Evolutionary conservation across 2,113 vertebrate species (phyloP).

Genomic region (Xenopus laevis): DNA sequence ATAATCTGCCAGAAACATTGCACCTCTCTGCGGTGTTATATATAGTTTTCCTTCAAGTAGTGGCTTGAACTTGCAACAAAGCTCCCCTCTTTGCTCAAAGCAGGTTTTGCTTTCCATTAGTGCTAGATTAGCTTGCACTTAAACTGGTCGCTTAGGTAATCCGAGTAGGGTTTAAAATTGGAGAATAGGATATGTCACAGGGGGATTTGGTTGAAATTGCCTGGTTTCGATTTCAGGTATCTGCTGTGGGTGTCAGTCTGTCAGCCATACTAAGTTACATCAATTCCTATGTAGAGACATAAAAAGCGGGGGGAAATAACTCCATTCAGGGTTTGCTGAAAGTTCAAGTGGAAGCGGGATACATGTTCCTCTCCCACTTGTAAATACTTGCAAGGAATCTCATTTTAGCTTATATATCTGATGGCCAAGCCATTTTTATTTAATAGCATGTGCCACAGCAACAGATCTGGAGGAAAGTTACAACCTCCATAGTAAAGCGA

Average conservation of each 20-base stretch:
- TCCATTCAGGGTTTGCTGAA: background rate
- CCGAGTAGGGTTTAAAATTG: too few species aligned
- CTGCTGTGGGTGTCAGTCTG: background rate
- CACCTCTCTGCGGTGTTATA: too few species aligned
- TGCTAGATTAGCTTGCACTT: too few species aligned
- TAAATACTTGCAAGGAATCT: slow-evolving; percentile 55
- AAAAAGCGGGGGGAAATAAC: background rate
- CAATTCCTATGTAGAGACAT: background rate
- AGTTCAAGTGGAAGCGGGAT: slow-evolving; percentile 18
- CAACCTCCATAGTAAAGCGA: slow-evolving; percentile 20
- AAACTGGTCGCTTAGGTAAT: too few species aligned
- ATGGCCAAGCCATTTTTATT: slow-evolving; percentile 41
- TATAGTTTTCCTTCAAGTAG: too few species aligned
- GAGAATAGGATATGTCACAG: background rate
- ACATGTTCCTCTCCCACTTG: slow-evolving; percentile 58
- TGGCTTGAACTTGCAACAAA: too few species aligned
- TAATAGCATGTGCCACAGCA: slow-evolving; percentile 1
- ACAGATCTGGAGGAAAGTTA: background rate
- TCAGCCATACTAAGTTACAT: background rate
- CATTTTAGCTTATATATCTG: slow-evolving; percentile 57
- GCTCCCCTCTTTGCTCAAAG: too few species aligned
- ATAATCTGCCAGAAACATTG: too few species aligned
- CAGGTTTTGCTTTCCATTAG: too few species aligned
- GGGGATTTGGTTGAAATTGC: background rate
- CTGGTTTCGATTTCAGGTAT: background rate